These are phyloP conservation scores for Crambe crambe DNA, from an alignment of 37 sponge, comb jelly and placozoan genomes.

Conservation along the genomic window DNA sequence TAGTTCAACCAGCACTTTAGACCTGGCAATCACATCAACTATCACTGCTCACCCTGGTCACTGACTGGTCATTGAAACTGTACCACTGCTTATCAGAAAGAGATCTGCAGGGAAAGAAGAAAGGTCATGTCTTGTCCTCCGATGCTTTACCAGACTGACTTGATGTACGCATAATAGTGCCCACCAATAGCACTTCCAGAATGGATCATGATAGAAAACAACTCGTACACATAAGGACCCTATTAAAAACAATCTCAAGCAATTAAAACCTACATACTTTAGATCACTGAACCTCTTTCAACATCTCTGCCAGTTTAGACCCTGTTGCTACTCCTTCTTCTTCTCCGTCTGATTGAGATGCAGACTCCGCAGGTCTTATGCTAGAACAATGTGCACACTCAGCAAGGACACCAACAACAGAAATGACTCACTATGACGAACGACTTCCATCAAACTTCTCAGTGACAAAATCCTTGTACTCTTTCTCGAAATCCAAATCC, in stretches of 20 bases:
- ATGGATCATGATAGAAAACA: constrained; percentile 95
- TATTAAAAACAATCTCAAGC: too few relatives aligned
- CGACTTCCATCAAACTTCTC: constrained; percentile 31
- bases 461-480: constrained; percentile 31
- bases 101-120: constrained; percentile 57
- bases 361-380: not conserved
- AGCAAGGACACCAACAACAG: too few relatives aligned
- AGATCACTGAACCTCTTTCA: not conserved
- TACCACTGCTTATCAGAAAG: constrained; percentile 85
- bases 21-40: not conserved
- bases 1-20: not conserved
- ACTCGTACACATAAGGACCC: constrained; percentile 90
- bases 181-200: constrained; percentile 95
- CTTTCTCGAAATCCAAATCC: not conserved
- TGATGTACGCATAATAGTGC: constrained; percentile 97
- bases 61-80: constrained; percentile 92
- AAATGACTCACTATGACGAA: not conserved
- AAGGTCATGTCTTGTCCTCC: not conserved
- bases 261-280: not conserved
- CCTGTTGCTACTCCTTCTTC: constrained; percentile 3
- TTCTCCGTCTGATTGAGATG: not conserved
- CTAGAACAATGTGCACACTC: too few relatives aligned
- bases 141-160: constrained; percentile 50
- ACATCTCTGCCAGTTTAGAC: not conserved
- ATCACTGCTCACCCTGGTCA: constrained; percentile 55